Base-by-base conservation (phyloP, 2,888 invertebrate species). In the Mesochorus sp. region DNA sequence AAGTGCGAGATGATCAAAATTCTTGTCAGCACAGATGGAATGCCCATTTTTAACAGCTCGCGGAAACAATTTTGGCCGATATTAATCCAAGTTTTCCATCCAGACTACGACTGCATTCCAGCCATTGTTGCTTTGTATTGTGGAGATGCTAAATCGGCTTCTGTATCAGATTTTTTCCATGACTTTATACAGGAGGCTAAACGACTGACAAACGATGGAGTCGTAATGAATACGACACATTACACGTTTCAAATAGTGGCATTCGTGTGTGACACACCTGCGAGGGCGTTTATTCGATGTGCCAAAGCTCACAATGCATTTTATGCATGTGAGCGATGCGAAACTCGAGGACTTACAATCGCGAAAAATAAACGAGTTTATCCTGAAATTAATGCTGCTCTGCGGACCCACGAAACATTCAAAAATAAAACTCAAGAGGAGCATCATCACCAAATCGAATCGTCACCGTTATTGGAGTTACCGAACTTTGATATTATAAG, bases 261-360 rank as follows among this genome's bases (percentile, higher is more conserved):
- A 37, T 55, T 82, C n/a, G 62, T 79, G 53, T 75, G 70, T 28
- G 77, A 81, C 49, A 57, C 75, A 12, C 80, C 62, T 12, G 81
- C 82, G n/a, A 55, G 80, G 19, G 71, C 79, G 10, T 81, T 71
- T 19, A 37, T 81, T 0, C 80, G 78, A 55, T 73, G 78, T 62
- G 66, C 53, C 17, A 79, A 78, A 53, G 64, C 55, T 10, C 71
- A 72, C 12, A 70, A 70, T 28, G 73, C 34, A 10, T 82, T 76
- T 71, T 78, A 66, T 70, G 70, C 37, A 14, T 81, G 80, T 57
- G 80, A 81, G 67, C 57, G 81, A 12, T 81, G 81, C 24, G 66
- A 31, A 4, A 39, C 72, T 3, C 37, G 71, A 51, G 78, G 82
- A n/a, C 28, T 44, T 19, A 79, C 79, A n/a, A 57, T 78, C 14